Percentiles rank a stretch among this genome's conserved stretches.
phyloP scores from a whole-genome alignment of 2,888 invertebrate species.

The Serrognathus titanus region DNA sequence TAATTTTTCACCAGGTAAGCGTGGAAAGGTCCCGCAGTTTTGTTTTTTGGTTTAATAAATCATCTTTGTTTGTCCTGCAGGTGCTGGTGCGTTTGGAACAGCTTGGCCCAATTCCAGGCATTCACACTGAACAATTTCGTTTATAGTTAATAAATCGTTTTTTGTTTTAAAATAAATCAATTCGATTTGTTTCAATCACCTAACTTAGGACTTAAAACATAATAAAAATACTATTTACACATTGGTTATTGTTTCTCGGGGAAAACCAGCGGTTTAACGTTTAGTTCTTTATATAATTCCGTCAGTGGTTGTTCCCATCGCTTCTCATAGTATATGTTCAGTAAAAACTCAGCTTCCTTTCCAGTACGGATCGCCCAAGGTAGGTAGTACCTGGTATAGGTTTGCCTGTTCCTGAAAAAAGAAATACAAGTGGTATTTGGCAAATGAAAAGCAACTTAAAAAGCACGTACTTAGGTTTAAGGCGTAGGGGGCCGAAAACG shows the following conservation, averaged over 20 bases:
- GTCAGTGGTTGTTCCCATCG: slow-evolving; percentile 85
- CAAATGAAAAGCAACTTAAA: background rate
- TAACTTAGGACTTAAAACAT: no score
- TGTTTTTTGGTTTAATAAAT: no score
- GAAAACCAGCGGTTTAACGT: slow-evolving; percentile 59
- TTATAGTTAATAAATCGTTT: no score
- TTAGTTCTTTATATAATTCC: slow-evolving; percentile 78
- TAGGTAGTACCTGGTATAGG: slow-evolving; percentile 73
- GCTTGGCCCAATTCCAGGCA: no score
- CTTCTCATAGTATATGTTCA: slow-evolving; percentile 89
- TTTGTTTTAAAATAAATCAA: no score
- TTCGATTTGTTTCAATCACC: no score
- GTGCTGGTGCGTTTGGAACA: no score
- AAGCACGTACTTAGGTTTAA: slow-evolving; percentile 69
- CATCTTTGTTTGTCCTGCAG: no score
- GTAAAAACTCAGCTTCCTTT: slow-evolving; percentile 69
- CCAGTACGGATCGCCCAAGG: slow-evolving; percentile 87
- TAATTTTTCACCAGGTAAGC: no score
- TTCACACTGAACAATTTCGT: no score
- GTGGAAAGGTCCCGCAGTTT: no score
- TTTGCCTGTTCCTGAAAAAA: slow-evolving; percentile 64
- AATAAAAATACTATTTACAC: no score
- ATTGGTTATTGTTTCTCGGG: slow-evolving; percentile 2
- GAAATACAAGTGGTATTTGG: slow-evolving; percentile 8
- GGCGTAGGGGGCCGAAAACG: slow-evolving; percentile 83